Base-by-base conservation (phyloP, 2,888 invertebrate genomes). In the Agrochola lychnidis region DNA sequence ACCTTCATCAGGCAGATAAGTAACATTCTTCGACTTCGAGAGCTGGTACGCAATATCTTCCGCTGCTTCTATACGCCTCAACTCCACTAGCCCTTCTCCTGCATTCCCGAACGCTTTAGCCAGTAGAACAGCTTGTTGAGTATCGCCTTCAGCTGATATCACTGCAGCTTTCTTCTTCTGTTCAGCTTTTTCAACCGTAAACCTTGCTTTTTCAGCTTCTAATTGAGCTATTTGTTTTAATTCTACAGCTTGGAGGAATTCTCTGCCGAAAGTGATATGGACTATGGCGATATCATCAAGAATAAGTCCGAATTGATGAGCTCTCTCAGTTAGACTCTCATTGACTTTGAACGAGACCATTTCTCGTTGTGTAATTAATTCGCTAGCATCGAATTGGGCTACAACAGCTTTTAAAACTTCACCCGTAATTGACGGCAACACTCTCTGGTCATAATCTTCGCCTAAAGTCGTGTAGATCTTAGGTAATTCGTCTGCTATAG, bases 211-310 rank as follows among this genome's bases (percentile, higher is more conserved):
- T 93, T 99, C 99, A 0, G 99, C 99, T 78, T 99, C 99, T 93
- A 99, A 99, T 92, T 99, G 99, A 0, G 99, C 99, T 0, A 99
- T 99, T 95, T 99, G 99, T 94, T 99, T 99, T 97, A 99, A 97
- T 96, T 99, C 99, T 53, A 99, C 99, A 81, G 99, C 99, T 89
- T 98, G 98, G 0, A 99, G 99, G 94, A 99, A 99, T 94, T 99
- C 99, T 91, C 98, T 98, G 0, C 88, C 89, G 30, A 88, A 88
- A 0, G 75, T 75, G 0, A 88, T 69, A 0, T 88, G 88, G 0
- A 82, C 80, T 0, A 88, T 87, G 0, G 88, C 87, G 0, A 88
- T 88, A 77, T 88, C 89, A 0, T 88, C 88, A 0, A 88, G 48
- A 9, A 88, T 88, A 0, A 88, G n/a, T 0, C 89, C 89, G 4